Evolutionary conservation across 2,888 invertebrate genomes (phyloP).

Genomic region (Bimastos eiseni): DNA sequence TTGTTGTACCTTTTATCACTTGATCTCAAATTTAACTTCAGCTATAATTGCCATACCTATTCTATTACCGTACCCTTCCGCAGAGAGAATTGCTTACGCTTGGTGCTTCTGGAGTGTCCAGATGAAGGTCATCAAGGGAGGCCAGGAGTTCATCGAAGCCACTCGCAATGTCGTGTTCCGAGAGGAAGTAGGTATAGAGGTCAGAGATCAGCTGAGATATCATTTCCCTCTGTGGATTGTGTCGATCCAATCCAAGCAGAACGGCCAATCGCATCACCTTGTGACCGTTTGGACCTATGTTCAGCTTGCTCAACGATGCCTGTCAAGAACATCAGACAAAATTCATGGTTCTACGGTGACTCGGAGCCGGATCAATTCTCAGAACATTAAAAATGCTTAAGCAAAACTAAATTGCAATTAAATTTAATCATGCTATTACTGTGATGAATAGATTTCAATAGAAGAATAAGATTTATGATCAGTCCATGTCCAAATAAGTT

Average conservation of each 20-base stretch:
- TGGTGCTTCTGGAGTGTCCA: slow-evolving; percentile 88
- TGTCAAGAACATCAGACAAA: slow-evolving; percentile 35
- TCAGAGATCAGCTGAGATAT: slow-evolving; percentile 74
- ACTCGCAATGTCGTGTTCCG: slow-evolving; percentile 74
- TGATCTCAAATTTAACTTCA: neutral
- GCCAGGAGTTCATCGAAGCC: slow-evolving; percentile 79
- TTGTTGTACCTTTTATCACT: neutral
- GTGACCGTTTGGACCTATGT: slow-evolving; percentile 67
- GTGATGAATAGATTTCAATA: too few relatives aligned
- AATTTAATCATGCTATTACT: too few relatives aligned
- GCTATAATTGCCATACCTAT: neutral
- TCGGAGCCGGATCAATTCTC: too few relatives aligned
- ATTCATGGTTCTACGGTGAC: too few relatives aligned
- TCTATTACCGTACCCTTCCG: neutral
- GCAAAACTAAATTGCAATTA: too few relatives aligned
- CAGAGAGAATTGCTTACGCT: slow-evolving; percentile 60
- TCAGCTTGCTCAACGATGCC: slow-evolving; percentile 69
- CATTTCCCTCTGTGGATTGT: slow-evolving; percentile 88
- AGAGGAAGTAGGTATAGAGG: slow-evolving; percentile 78
- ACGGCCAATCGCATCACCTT: slow-evolving; percentile 65
- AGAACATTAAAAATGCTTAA: too few relatives aligned
- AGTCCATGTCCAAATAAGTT: too few relatives aligned
- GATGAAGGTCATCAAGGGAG: slow-evolving; percentile 79
- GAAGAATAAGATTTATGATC: too few relatives aligned
- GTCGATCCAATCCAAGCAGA: slow-evolving; percentile 64